Evolutionary conservation across 2,888 invertebrate species (phyloP).

Genomic region (Branchinecta sandiegonensis): DNA sequence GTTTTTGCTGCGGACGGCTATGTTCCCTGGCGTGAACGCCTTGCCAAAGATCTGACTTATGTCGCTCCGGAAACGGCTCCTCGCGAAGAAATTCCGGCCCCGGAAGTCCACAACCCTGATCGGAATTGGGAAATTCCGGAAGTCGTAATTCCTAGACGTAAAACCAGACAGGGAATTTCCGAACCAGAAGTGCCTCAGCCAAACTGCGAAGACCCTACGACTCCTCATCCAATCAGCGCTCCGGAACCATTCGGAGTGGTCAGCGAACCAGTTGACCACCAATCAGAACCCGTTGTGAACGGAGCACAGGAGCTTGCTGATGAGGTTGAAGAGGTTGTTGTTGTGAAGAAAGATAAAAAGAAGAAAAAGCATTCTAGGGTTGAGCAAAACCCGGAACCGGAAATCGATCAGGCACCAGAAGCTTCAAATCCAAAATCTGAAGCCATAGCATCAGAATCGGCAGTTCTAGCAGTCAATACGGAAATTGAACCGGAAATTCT

Average conservation of each 20-base stretch:
- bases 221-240: neutral
- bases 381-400: neutral
- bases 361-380: constrained; percentile 12
- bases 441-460: neutral
- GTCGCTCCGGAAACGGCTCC: neutral
- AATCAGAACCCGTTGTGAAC: neutral
- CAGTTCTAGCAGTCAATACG: neutral
- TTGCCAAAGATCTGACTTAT: neutral
- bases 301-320: neutral
- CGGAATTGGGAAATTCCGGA: constrained; percentile 2
- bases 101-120: neutral
- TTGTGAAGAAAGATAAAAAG: neutral
- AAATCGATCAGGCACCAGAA: neutral
- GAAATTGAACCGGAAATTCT: neutral
- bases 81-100: neutral
- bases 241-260: neutral
- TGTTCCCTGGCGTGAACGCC: constrained; percentile 10
- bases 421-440: neutral
- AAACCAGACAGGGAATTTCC: neutral
- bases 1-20: neutral
- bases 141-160: neutral
- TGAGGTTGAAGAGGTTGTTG: neutral
- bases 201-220: neutral
- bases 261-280: neutral
- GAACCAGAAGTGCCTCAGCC: neutral